These are phyloP conservation scores for Chaetoderma sp. DNA, from an alignment of 2,888 invertebrate species.

Conservation along the genomic window DNA sequence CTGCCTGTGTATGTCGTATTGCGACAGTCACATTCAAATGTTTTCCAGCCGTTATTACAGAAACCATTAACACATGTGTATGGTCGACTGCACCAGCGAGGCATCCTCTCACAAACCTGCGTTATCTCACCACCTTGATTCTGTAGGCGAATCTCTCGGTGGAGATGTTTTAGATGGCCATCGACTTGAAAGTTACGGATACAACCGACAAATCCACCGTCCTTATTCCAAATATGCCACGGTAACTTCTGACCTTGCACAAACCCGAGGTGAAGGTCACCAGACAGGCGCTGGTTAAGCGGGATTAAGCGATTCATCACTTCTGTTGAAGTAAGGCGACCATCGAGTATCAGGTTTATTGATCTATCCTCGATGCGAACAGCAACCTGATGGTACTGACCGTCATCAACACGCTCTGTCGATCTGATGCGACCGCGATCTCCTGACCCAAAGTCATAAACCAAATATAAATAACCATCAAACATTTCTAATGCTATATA, in stretches of 20 bases:
- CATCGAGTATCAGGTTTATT: constrained; percentile 47
- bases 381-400: constrained; percentile 52
- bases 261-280: constrained; percentile 32
- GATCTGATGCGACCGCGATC: constrained; percentile 46
- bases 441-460: constrained; percentile 54
- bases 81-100: constrained; percentile 28
- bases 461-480: constrained; percentile 61
- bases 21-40: constrained; percentile 61
- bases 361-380: constrained; percentile 24
- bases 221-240: neutral
- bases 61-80: constrained; percentile 52
- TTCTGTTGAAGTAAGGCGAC: too few species aligned
- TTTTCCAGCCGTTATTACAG: constrained; percentile 52
- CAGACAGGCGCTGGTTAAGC: constrained; percentile 13
- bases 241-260: neutral
- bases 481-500: constrained; percentile 62
- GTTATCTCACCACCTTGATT: too few species aligned
- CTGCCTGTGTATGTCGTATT: constrained; percentile 55
- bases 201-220: constrained; percentile 20
- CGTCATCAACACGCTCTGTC: constrained; percentile 53
- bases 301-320: too few species aligned
- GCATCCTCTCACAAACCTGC: constrained; percentile 31
- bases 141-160: too few species aligned
- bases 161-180: too few species aligned
- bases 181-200: constrained; percentile 14